Conservation (phyloP, 2,113 vertebrate genomes). For the Collichthys lucidus region DNA sequence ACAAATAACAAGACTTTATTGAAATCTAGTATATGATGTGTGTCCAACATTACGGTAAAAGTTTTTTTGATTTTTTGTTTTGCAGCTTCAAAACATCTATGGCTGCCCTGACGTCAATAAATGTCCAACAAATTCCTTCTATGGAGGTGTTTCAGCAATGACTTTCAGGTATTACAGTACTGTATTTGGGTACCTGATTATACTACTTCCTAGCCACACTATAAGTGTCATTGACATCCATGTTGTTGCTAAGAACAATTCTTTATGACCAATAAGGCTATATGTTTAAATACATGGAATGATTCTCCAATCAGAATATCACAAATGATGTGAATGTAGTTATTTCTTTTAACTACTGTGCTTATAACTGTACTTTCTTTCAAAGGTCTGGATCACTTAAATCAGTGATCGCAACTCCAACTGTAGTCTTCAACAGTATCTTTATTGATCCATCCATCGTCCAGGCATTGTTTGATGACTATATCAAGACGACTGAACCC, state of each 20-base stretch:
- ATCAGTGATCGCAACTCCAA: conserved; percentile 63
- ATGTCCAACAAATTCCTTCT: conserved; percentile 29
- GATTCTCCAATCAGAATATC: background rate
- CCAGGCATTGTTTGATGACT: accelerated
- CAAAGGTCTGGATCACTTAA: conserved; percentile 48
- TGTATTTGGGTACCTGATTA: background rate
- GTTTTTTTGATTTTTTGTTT: no score
- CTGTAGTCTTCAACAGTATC: conserved; percentile 26
- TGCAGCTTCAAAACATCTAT: conserved; percentile 45
- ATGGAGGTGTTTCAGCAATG: conserved; percentile 42
- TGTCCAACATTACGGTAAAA: background rate
- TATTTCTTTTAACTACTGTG: background rate
- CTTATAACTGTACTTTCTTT: conserved; percentile 7
- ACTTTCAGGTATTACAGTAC: conserved; percentile 69
- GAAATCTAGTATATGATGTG: no score
- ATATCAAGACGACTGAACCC: accelerated
- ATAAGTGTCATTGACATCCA: background rate
- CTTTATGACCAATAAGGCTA: background rate
- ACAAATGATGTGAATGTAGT: background rate
- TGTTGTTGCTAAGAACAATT: background rate
- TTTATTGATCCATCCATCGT: background rate
- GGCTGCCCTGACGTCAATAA: accelerated
- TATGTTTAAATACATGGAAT: background rate
- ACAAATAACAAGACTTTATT: background rate
- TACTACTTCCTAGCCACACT: background rate